Base-by-base conservation (phyloP, 2,888 invertebrate genomes). In the Bedellia somnulentella region DNA sequence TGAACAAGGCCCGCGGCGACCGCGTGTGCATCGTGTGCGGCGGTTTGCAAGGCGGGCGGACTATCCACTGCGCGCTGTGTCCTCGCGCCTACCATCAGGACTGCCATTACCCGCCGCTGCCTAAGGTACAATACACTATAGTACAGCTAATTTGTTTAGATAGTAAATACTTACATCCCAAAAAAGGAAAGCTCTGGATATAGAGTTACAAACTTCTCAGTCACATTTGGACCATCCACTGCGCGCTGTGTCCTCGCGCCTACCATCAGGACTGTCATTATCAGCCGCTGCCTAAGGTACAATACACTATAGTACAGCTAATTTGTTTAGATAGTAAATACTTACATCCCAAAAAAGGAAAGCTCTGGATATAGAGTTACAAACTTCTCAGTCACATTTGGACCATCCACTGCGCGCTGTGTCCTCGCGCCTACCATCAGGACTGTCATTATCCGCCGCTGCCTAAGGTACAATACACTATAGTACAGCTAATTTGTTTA, bases 11-110 rank as follows among this genome's bases (percentile, higher is more conserved):
- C 4, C 89, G 93, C 14, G 93, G 93, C 16, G 90, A 92, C 52
- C 82, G 92, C 33, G 92, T 93, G 52, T 97, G 97, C 73, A 89
- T 96, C 40, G 93, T 96, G 36, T 98, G 97, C 61, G 95, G 96
- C 21, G 81, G 81, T 11, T 80, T 80, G 44, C 27, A 38, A 9
- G 37, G 43, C 8, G 60, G 59, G 0, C 78, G 83, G 39, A 81
- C 95, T 56, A 83, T 94, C 26, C 82, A 87, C 28, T 97, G 96
- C 59, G 92, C 94, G 54, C 73, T 90, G 31, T 97, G 97, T 60
- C 89, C 91, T 3, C 81, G 93, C 31, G 91, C 93, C 30, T 93
- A 92, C 70, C 96, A 97, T 58, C 87, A 89, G 38, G 93, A 93
- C 63, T 97, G 97, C 59, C 85, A 94, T 51, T 89, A 89, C 57